These are phyloP conservation scores for Orchesellides sinensis DNA, from an alignment of 2,888 invertebrate genomes.

Conservation along the genomic window DNA sequence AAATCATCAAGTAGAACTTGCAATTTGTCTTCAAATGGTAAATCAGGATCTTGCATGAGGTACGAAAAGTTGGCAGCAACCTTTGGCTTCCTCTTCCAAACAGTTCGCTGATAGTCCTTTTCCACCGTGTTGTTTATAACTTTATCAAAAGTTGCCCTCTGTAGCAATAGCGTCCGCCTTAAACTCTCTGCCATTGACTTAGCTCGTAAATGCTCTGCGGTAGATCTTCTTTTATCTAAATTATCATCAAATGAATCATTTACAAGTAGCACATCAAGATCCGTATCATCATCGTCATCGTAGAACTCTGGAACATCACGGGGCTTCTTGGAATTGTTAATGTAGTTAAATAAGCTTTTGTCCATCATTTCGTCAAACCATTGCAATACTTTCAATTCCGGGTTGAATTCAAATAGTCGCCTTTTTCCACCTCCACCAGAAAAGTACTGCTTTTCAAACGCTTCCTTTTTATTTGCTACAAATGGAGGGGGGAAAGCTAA, in stretches of 20 bases:
- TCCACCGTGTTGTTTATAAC: not conserved
- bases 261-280: too few relatives aligned
- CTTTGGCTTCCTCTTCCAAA: not conserved
- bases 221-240: too few relatives aligned
- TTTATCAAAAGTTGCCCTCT: not conserved
- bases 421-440: not conserved
- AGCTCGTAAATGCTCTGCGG: not conserved
- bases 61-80: not conserved
- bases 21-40: not conserved
- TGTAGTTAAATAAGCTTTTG: constrained; percentile 14
- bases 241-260: too few relatives aligned
- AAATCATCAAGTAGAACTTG: constrained; percentile 5
- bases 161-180: too few relatives aligned
- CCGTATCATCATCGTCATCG: too few relatives aligned
- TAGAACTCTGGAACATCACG: not conserved
- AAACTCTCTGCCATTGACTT: not conserved
- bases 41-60: not conserved
- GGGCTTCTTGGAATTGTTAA: constrained; percentile 18
- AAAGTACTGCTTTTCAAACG: constrained; percentile 1
- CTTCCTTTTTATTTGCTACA: too few relatives aligned
- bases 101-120: not conserved
- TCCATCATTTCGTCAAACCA: too few relatives aligned
- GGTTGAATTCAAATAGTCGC: constrained; percentile 27
- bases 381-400: too few relatives aligned
- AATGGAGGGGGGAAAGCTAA: not conserved